Evolutionary conservation across 2,113 vertebrate species (phyloP), one percentile per base, ranked within the genome.

Genomic region (Emydura subglobosa): DNA sequence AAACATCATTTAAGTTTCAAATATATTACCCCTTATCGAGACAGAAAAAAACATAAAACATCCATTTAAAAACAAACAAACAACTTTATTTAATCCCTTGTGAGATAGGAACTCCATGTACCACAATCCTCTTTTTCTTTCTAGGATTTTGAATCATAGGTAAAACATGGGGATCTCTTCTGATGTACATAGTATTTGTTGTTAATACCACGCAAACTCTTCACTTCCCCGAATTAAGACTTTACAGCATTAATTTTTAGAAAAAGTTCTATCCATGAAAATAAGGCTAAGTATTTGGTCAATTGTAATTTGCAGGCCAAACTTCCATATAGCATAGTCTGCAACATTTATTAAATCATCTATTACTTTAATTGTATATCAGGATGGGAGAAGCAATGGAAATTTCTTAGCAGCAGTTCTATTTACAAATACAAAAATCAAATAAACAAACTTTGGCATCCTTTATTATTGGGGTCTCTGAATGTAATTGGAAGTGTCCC

Each of bases 11-110:
- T 74, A 5, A 25, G 3, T 80, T 86, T 82, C 90, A 94, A 95
- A 29, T 65, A 74, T 55, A 9, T 85, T 21, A 2, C 21, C 59
- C n/a, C 5, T 2, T 85, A 39, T 80, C 74, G 42, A 53, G 10
- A 53, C 82, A 93, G 47, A 68, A 57, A 79, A 95, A 94, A 83
- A 13, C 29, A 89, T 90, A 82, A 87, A 79, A 3, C n/a, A 1
- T 49, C 10, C 83, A 95, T 96, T 51, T 31, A 53, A 1, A 10
- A 39, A 5, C 16, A 14, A 34, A 10, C 68, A 27, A 50, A 47
- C 29, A 90, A 89, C 83, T 95, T n/a, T 68, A 80, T 90, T 83
- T 68, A 88, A 90, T 79, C 24, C 81, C 19, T 17, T 74, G 25
- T 87, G 5, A 61, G 29, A 34, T 34, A 61, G 59, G 59, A 31